phyloP scores from a whole-genome alignment of 2,113 vertebrate species.

The Dinomys branickii region DNA sequence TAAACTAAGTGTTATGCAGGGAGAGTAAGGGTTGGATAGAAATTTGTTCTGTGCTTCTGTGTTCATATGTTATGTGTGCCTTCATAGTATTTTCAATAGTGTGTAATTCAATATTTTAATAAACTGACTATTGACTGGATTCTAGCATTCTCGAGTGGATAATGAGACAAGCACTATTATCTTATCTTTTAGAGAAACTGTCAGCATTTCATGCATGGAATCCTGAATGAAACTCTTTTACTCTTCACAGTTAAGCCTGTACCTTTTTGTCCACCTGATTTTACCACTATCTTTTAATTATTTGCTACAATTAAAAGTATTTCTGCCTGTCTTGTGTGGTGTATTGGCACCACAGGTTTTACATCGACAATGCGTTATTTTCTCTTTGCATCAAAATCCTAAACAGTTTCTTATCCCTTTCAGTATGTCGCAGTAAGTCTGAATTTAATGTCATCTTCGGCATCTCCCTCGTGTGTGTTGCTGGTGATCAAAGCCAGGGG shows the following conservation, averaged over 20 bases:
- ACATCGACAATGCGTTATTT: neutral
- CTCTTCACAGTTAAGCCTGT: neutral
- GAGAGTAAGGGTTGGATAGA: neutral
- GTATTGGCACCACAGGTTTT: neutral
- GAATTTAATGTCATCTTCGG: neutral
- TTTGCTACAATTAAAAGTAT: constrained; percentile 11
- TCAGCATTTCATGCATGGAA: neutral
- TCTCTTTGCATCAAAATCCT: neutral
- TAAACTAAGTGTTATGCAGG: neutral
- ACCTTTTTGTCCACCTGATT: neutral
- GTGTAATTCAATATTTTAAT: constrained; percentile 46
- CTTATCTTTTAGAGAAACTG: constrained; percentile 3
- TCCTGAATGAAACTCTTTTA: neutral
- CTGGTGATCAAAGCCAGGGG: neutral
- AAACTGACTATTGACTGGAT: neutral
- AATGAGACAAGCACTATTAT: neutral
- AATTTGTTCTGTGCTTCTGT: neutral
- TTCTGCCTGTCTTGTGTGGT: neutral
- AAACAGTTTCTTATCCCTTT: neutral
- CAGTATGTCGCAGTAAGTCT: neutral
- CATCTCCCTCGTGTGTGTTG: neutral
- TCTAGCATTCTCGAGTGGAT: constrained; percentile 9
- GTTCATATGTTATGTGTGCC: neutral
- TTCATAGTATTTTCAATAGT: neutral
- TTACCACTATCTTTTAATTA: neutral